Conservation (phyloP, 2,797 vertebrate genomes). For the Sternarchorhynchus goeldii region DNA sequence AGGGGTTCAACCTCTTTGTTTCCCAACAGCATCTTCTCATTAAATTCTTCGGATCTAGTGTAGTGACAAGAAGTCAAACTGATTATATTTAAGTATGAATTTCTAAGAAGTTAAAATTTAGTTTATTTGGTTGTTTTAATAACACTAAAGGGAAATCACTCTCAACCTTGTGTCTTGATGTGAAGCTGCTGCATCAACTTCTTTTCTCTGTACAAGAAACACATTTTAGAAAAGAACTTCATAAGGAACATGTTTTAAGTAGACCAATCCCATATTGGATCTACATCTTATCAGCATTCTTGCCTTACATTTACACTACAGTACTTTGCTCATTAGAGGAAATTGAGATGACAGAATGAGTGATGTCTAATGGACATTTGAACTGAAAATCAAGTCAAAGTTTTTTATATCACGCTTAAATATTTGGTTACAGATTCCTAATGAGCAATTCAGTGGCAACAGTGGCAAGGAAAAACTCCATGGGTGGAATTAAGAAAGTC, state of each 20-base stretch:
- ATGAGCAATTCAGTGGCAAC: no score
- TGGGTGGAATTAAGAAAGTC: no score
- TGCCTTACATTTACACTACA: background rate
- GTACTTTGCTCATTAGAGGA: slow-evolving; percentile 1
- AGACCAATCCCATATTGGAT: background rate
- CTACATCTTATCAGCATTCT: slow-evolving; percentile 6
- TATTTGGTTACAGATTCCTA: no score
- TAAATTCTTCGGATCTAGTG: slow-evolving; percentile 62
- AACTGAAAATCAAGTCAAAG: background rate
- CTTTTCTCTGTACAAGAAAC: slow-evolving; percentile 63
- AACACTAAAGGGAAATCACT: slow-evolving; percentile 7
- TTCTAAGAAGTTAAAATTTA: background rate
- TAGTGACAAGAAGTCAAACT: slow-evolving; percentile 16
- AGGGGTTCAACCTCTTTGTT: slow-evolving; percentile 70
- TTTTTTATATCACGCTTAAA: background rate
- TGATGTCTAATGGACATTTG: background rate
- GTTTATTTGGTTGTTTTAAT: background rate
- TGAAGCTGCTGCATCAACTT: slow-evolving; percentile 46
- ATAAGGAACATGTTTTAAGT: background rate
- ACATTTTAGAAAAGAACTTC: slow-evolving; percentile 26
- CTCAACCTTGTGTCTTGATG: slow-evolving; percentile 61
- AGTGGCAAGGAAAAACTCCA: no score
- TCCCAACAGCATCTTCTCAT: slow-evolving; percentile 58
- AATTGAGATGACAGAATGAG: background rate
- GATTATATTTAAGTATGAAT: background rate